These are phyloP conservation scores for Channa argus DNA, from an alignment of 2,113 vertebrate species.

Conservation along the genomic window DNA sequence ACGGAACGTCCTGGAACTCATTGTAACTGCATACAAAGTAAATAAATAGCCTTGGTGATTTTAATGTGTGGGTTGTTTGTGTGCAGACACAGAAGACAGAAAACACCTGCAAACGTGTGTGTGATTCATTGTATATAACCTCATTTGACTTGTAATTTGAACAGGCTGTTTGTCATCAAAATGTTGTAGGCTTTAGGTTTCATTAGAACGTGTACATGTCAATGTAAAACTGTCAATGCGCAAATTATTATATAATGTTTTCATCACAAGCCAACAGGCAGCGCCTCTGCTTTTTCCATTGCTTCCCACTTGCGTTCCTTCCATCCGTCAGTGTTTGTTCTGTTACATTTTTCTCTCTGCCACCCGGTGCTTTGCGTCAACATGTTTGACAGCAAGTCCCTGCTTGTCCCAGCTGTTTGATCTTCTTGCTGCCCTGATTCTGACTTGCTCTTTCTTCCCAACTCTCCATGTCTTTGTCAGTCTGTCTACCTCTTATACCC, in stretches of 20 bases:
- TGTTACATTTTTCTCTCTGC: slow-evolving; percentile 22
- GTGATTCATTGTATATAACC: background rate
- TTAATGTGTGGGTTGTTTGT: background rate
- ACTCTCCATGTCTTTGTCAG: background rate
- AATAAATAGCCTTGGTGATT: slow-evolving; percentile 34
- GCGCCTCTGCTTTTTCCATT: slow-evolving; percentile 17
- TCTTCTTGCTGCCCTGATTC: slow-evolving; percentile 42
- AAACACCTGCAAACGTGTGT: slow-evolving; percentile 7
- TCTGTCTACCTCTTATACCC: background rate
- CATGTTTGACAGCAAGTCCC: slow-evolving; percentile 63
- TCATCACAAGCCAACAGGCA: background rate
- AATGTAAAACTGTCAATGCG: no score
- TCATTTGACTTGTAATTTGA: background rate
- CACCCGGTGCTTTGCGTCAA: slow-evolving; percentile 48
- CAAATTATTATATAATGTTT: background rate
- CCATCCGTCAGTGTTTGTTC: slow-evolving; percentile 42
- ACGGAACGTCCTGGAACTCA: slow-evolving; percentile 93
- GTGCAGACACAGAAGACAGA: background rate
- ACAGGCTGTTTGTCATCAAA: background rate
- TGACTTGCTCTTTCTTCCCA: slow-evolving; percentile 46
- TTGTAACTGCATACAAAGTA: slow-evolving; percentile 96
- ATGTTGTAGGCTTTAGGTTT: background rate
- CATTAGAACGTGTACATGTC: no score
- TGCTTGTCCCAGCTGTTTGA: slow-evolving; percentile 68
- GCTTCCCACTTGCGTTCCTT: slow-evolving; percentile 17